These are phyloP conservation scores for Nothura maculosa DNA, from an alignment of 2,797 vertebrate genomes.

Conservation along the genomic window DNA sequence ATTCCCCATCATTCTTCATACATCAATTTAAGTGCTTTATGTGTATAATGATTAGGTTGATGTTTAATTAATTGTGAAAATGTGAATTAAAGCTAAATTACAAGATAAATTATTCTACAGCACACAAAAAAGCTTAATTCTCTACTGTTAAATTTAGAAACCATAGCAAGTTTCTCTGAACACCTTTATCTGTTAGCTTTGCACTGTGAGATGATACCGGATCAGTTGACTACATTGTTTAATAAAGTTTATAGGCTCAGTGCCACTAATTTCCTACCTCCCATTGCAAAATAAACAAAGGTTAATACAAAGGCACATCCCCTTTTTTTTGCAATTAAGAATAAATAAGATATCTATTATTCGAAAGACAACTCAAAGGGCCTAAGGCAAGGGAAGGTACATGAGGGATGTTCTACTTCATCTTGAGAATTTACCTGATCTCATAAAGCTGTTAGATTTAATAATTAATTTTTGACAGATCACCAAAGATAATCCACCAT, in stretches of 20 bases:
- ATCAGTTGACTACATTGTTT: neutral
- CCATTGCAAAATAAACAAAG: slow-evolving; percentile 18
- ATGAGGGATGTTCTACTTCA: neutral
- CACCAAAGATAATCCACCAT: neutral
- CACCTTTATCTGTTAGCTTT: slow-evolving; percentile 16
- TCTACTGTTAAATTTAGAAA: slow-evolving; percentile 18
- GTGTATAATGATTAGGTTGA: slow-evolving; percentile 84
- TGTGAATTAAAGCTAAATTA: slow-evolving; percentile 83
- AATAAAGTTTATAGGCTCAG: neutral
- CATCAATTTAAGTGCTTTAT: slow-evolving; percentile 84
- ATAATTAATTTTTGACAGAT: neutral
- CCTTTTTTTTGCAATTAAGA: neutral
- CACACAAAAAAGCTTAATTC: slow-evolving; percentile 40
- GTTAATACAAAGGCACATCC: slow-evolving; percentile 7
- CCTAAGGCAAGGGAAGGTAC: neutral
- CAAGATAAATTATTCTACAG: slow-evolving; percentile 79
- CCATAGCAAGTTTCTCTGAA: slow-evolving; percentile 32
- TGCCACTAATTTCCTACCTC: slow-evolving; percentile 20
- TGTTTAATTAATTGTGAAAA: slow-evolving; percentile 88
- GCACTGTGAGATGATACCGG: slow-evolving; percentile 6
- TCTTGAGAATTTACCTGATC: neutral
- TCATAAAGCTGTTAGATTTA: neutral
- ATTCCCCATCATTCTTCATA: slow-evolving; percentile 79
- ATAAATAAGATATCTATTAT: neutral
- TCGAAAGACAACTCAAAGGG: neutral